A percentile compares a stretch with the other conserved stretches of the same genome.
Conservation (phyloP, 2,113 vertebrate species). For the Corydoras maculifer region DNA sequence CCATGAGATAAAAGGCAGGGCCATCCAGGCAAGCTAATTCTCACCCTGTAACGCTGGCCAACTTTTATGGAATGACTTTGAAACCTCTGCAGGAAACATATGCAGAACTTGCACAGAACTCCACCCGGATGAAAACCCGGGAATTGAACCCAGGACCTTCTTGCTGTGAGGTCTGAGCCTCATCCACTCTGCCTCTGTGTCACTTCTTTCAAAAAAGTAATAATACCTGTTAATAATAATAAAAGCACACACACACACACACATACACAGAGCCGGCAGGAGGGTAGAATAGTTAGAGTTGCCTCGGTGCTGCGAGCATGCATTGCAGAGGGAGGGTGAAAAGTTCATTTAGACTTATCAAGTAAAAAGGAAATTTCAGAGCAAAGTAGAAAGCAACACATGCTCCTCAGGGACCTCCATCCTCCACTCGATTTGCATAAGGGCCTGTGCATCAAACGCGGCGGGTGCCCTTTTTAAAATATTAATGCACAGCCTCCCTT, state of each 20-base stretch:
- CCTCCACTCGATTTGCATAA: constrained; percentile 87
- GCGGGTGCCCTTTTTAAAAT: constrained; percentile 89
- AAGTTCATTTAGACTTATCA: constrained; percentile 85
- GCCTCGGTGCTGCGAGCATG: constrained; percentile 65
- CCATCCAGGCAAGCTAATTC: no score
- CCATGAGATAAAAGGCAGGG: no score
- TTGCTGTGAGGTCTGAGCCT: no score
- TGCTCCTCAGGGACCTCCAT: constrained; percentile 78
- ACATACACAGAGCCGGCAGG: constrained; percentile 5
- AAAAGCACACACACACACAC: neutral
- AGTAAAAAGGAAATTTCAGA: constrained; percentile 64
- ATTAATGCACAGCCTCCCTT: constrained; percentile 83
- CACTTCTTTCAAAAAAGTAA: no score
- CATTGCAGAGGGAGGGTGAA: constrained; percentile 83
- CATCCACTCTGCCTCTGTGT: no score
- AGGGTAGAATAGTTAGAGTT: constrained; percentile 59
- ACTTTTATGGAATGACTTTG: no score
- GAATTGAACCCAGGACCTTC: no score
- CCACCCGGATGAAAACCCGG: no score
- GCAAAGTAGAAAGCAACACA: constrained; percentile 77
- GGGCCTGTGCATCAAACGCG: constrained; percentile 88
- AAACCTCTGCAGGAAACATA: no score
- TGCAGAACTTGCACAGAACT: no score
- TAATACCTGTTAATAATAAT: neutral
- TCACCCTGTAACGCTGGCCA: no score